A percentile compares a stretch with the other conserved stretches of the same genome.
These are phyloP conservation scores for Troides oblongomaculatus DNA, from an alignment of 2,888 invertebrate genomes.

Conservation along the genomic window DNA sequence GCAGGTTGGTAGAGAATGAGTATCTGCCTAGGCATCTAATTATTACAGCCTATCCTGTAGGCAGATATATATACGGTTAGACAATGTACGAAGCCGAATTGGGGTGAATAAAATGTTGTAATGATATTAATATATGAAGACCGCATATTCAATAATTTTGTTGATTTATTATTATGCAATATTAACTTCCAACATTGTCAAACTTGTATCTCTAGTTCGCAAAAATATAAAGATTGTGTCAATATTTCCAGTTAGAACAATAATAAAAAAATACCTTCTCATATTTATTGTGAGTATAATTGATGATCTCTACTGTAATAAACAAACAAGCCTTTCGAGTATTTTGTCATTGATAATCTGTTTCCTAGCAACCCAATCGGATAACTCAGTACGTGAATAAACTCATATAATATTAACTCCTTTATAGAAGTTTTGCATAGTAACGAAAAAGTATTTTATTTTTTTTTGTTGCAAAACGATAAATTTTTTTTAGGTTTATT, in stretches of 20 bases:
- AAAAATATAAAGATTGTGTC: no score
- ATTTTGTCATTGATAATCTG: slow-evolving; percentile 36
- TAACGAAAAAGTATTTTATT: neutral
- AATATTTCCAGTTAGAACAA: no score
- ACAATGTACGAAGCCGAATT: neutral
- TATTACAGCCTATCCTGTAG: slow-evolving; percentile 45
- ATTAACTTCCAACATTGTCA: no score
- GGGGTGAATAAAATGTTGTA: slow-evolving; percentile 47
- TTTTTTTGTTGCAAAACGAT: neutral
- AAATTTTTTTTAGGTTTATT: neutral
- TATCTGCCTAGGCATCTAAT: slow-evolving; percentile 71
- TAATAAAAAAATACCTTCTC: neutral
- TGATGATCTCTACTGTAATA: slow-evolving; percentile 33
- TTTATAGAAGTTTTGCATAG: neutral
- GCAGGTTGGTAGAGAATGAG: slow-evolving; percentile 52
- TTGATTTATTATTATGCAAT: no score
- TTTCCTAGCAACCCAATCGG: slow-evolving; percentile 69
- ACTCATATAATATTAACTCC: neutral
- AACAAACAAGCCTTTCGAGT: slow-evolving; percentile 37
- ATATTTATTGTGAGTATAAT: slow-evolving; percentile 28
- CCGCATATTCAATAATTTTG: no score
- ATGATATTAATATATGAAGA: neutral
- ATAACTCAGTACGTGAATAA: slow-evolving; percentile 17
- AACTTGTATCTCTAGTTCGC: no score
- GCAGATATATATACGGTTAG: slow-evolving; percentile 34